Evolutionary conservation across 2,888 invertebrate genomes (phyloP), one percentile per base, ranked within the genome.

Genomic region (Pyrrhosoma nymphula): DNA sequence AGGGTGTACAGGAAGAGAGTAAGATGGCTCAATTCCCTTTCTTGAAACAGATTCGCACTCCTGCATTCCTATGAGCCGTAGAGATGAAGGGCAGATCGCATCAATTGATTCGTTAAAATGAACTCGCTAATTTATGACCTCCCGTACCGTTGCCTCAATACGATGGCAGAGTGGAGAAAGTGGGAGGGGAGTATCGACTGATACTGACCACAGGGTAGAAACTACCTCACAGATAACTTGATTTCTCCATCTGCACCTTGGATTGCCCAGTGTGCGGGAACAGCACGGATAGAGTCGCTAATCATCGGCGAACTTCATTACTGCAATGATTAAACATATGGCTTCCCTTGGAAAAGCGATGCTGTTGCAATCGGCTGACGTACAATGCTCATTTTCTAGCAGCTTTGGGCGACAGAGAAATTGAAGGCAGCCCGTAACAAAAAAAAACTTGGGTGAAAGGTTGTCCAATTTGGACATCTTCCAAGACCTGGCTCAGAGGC

Each of bases 361-460:
- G 0, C 82, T 26, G 35, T 35, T 35, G 82, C 82, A 30, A 82
- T 35, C 30, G 14, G 30, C 14, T 18, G 35, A 35, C 16, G 35
- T 26, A 12, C 69, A 4, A 26, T 26, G 26, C 6, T 14, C 8
- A 35, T 35, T 82, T 16, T 82, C 16, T 82, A 0, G 35, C 82
- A 8, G 82, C 35, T 14, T 82, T n/a, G 3, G 30, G 35, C 18
- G 82, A 82, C 82, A 35, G 82, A 82, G 82, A 82, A 82, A 30
- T 35, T 35, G 35, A 82, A 82, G 30, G 0, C 35, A 35, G 16
- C 35, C 69, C 18, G 14, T 14, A 10, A 35, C 30, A 35, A 82
- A 82, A 35, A 75, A 82, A 16, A 14, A 26, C 82, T 82, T 35
- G 82, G 82, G 82, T 82, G 82, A 82, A 82, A 82, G 82, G 82